Conservation (phyloP, 2,888 invertebrate genomes). For the Drosophila mulleri region DNA sequence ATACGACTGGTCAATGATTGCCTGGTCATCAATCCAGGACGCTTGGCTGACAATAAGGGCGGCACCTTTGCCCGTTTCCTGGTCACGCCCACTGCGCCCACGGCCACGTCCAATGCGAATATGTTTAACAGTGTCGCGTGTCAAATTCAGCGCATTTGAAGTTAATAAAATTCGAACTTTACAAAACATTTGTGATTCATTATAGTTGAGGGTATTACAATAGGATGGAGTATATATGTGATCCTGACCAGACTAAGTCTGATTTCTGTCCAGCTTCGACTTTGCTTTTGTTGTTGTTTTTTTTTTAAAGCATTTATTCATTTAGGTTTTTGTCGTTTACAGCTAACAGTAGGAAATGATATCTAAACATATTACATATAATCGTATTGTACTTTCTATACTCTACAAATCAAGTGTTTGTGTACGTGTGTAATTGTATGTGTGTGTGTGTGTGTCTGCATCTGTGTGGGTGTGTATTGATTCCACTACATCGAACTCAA, state of each 20-base stretch:
- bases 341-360: slow-evolving; percentile 80
- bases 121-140: slow-evolving; percentile 85
- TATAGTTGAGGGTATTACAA: not conserved
- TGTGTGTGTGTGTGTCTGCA: slow-evolving; percentile 17
- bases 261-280: not conserved
- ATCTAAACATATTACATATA: slow-evolving; percentile 72
- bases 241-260: not conserved
- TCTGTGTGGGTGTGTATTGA: slow-evolving; percentile 7
- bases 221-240: not conserved
- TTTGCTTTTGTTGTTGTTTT: slow-evolving; percentile 5
- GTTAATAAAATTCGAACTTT: slow-evolving; percentile 21
- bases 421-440: slow-evolving; percentile 19
- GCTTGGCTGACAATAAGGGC: slow-evolving; percentile 89
- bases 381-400: slow-evolving; percentile 61
- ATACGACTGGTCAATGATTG: slow-evolving; percentile 92
- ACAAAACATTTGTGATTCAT: not conserved
- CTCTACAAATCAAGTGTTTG: slow-evolving; percentile 43
- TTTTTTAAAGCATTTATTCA: slow-evolving; percentile 75
- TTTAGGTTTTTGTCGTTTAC: slow-evolving; percentile 72
- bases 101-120: slow-evolving; percentile 76
- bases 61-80: slow-evolving; percentile 92
- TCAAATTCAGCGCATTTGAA: slow-evolving; percentile 84
- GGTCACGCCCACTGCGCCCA: slow-evolving; percentile 85
- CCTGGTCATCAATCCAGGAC: slow-evolving; percentile 94
- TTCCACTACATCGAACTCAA: slow-evolving; percentile 61